Evolutionary conservation across 2,113 vertebrate species (phyloP).

Genomic region (Gnathonemus echidnorhynchus): DNA sequence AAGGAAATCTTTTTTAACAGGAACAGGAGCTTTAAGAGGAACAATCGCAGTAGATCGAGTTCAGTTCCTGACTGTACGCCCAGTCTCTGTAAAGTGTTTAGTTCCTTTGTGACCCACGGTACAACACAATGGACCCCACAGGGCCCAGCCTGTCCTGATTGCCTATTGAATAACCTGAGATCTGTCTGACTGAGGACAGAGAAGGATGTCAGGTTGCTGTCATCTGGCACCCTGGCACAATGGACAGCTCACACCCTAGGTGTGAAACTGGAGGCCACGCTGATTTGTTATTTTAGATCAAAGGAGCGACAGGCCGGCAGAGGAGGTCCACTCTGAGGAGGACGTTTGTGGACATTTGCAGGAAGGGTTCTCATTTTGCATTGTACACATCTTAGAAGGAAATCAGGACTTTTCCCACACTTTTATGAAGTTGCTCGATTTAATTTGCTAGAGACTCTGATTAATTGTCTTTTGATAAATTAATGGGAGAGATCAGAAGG

Average conservation of each 20-base stretch:
- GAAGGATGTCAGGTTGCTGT: constrained; percentile 39
- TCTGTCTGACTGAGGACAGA: constrained; percentile 22
- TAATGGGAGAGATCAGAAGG: not conserved
- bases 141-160: constrained; percentile 36
- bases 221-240: constrained; percentile 21
- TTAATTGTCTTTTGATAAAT: not conserved
- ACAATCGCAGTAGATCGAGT: constrained; percentile 63
- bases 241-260: not conserved
- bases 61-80: constrained; percentile 60
- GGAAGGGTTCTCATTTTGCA: not conserved
- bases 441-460: not conserved
- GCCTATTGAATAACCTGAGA: constrained; percentile 45
- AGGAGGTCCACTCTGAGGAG: not conserved
- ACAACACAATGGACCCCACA: constrained; percentile 50
- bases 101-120: constrained; percentile 63
- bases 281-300: not conserved
- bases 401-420: not conserved
- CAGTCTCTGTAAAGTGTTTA: constrained; percentile 62
- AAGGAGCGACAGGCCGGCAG: not conserved
- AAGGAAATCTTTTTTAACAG: constrained; percentile 49
- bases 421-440: not conserved
- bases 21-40: constrained; percentile 44
- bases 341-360: not conserved
- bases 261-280: not conserved
- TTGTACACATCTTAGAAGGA: not conserved